These are phyloP conservation scores for Oscheius sp. DNA, from an alignment of 2,888 invertebrate species.

Conservation along the genomic window DNA sequence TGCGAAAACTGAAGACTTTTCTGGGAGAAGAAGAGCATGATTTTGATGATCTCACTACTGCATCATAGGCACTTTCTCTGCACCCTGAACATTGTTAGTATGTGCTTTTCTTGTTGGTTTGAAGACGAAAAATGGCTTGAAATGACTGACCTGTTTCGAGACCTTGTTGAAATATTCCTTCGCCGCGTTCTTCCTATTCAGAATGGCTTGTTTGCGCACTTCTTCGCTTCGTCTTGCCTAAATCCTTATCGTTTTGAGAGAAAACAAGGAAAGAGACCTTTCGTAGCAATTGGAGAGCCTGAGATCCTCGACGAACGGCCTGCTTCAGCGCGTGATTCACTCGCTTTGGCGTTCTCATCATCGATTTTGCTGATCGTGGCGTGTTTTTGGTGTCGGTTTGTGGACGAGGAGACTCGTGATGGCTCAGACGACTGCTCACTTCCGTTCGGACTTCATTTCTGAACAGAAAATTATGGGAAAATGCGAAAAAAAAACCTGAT, in stretches of 20 bases:
- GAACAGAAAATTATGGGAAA: neutral
- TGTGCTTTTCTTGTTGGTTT: constrained; percentile 1
- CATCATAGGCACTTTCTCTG: constrained; percentile 31
- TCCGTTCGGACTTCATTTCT: constrained; percentile 14
- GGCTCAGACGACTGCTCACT: constrained; percentile 1
- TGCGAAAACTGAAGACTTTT: constrained; percentile 54
- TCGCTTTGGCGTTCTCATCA: neutral
- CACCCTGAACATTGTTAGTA: constrained; percentile 30
- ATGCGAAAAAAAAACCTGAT: constrained; percentile 16
- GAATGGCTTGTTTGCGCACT: constrained; percentile 1
- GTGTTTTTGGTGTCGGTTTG: neutral
- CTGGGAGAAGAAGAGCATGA: neutral
- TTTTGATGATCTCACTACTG: constrained; percentile 29
- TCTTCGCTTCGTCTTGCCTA: constrained; percentile 24
- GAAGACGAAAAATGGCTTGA: neutral
- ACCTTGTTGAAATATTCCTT: constrained; percentile 13
- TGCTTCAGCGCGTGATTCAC: neutral
- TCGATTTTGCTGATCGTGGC: neutral
- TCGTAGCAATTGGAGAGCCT: constrained; percentile 4
- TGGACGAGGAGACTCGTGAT: neutral
- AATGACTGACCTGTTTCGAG: constrained; percentile 13
- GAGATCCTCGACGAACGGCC: neutral
- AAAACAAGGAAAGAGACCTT: neutral
- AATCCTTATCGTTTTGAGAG: neutral
- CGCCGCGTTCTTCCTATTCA: neutral